These are phyloP conservation scores for Macrophya annulata DNA, from an alignment of 2,888 invertebrate species.

Conservation along the genomic window DNA sequence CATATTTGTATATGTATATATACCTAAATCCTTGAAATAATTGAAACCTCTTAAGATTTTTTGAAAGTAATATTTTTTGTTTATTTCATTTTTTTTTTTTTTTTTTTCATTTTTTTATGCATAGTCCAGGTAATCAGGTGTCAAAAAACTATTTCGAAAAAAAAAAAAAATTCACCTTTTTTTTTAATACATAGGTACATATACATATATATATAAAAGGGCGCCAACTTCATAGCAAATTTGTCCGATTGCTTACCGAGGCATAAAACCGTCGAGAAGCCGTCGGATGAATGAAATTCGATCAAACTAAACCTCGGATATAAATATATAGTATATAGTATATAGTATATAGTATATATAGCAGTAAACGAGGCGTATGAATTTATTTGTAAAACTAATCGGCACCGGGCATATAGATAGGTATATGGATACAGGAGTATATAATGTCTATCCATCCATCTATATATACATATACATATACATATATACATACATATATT, in stretches of 20 bases:
- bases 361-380: slow-evolving; percentile 39
- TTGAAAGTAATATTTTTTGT: too few species aligned
- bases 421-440: too few species aligned
- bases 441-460: neutral
- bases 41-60: too few species aligned
- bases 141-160: neutral
- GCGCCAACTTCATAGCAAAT: neutral
- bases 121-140: neutral
- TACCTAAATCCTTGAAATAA: too few species aligned
- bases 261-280: slow-evolving; percentile 17
- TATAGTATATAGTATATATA: too few species aligned
- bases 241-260: slow-evolving; percentile 19
- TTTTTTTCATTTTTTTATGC: too few species aligned
- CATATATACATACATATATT: neutral
- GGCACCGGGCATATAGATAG: neutral
- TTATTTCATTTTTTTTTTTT: too few species aligned
- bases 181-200: neutral
- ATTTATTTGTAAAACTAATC: slow-evolving; percentile 23
- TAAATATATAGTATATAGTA: neutral
- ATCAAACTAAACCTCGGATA: slow-evolving; percentile 30
- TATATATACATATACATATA: too few species aligned
- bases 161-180: neutral
- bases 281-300: slow-evolving; percentile 1
- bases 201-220: neutral
- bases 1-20: neutral